Conservation (phyloP, 2,113 vertebrate species). For the Anolis sagrei region DNA sequence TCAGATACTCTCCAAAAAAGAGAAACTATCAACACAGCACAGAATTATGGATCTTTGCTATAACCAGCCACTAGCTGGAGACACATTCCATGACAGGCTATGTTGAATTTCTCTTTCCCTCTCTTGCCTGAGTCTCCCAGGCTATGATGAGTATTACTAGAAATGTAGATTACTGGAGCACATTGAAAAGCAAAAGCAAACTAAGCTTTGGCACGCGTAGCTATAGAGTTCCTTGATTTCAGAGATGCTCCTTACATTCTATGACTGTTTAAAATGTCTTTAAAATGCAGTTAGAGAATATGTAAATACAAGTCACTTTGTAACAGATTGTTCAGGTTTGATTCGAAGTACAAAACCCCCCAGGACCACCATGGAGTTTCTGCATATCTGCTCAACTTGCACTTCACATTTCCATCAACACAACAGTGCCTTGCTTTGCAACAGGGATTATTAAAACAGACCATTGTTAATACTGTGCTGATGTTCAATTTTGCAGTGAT, state of each 20-base stretch:
- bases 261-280: neutral
- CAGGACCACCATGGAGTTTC: no score
- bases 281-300: neutral
- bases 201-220: neutral
- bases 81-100: conserved; percentile 5
- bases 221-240: neutral
- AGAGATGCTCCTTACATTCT: neutral
- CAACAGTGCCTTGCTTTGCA: neutral
- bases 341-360: neutral
- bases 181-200: neutral
- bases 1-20: neutral
- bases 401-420: neutral
- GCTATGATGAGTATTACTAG: neutral
- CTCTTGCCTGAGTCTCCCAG: neutral
- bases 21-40: neutral
- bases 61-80: conserved; percentile 29
- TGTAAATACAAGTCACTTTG: neutral
- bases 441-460: neutral
- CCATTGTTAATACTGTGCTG: neutral
- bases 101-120: neutral
- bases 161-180: neutral
- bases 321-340: neutral
- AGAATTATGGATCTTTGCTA: neutral
- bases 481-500: neutral
- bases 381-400: neutral